Conservation (phyloP, 2,797 vertebrate species). For the Sebastes trivittatus region DNA sequence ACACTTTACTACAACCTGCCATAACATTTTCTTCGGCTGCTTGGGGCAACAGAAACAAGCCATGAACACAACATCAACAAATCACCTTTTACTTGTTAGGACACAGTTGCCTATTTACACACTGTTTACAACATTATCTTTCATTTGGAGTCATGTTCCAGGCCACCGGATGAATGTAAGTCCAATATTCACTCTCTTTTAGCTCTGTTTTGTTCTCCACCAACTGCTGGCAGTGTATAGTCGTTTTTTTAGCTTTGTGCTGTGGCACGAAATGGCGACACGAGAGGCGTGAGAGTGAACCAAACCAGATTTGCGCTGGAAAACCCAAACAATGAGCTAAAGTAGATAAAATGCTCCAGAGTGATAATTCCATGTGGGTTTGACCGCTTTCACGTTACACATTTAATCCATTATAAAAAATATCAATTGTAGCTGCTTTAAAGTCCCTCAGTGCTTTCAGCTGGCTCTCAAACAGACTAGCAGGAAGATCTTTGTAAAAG, state of each 20-base stretch:
- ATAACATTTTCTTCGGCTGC: accelerated
- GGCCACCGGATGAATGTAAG: no score
- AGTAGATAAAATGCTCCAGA: neutral
- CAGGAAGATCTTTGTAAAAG: neutral
- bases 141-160: neutral
- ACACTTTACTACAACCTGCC: neutral
- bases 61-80: neutral
- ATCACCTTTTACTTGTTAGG: neutral
- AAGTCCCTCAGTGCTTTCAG: neutral
- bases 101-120: neutral
- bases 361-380: neutral
- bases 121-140: neutral
- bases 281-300: neutral
- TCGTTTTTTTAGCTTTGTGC: neutral
- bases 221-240: neutral
- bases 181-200: no score
- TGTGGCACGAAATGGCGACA: neutral
- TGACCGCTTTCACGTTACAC: neutral
- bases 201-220: no score
- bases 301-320: neutral
- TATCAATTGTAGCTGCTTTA: neutral
- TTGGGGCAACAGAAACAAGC: neutral
- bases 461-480: neutral
- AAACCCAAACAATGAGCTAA: neutral
- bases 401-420: neutral